Percentiles rank a stretch among this genome's conserved stretches.
phyloP scores from a whole-genome alignment of 2,888 invertebrate species.

The Hypomecis atomaria region DNA sequence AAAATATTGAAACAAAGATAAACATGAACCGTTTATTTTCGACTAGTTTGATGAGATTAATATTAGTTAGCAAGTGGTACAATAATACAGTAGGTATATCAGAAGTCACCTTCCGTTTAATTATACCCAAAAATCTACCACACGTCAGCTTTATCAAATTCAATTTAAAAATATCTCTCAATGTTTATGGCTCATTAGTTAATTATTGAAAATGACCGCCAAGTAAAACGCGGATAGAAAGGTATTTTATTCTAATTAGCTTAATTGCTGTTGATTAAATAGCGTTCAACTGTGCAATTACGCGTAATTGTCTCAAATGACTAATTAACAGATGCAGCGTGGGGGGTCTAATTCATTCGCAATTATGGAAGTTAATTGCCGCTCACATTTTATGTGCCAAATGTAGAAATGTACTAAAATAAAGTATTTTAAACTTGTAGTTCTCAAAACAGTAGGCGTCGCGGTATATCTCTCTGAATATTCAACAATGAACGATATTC shows the following conservation, averaged over 20 bases:
- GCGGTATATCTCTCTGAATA: no score
- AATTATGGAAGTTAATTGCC: slow-evolving; percentile 25
- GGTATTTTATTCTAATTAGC: slow-evolving; percentile 28
- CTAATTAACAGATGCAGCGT: slow-evolving; percentile 24
- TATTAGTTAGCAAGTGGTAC: no score
- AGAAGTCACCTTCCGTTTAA: no score
- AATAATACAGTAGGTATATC: no score
- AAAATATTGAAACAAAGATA: no score
- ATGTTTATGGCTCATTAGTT: slow-evolving; percentile 2
- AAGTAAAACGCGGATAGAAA: slow-evolving; percentile 5
- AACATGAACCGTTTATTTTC: no score
- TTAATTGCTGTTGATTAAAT: slow-evolving; percentile 28
- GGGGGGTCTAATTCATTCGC: slow-evolving; percentile 23
- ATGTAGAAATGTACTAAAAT: background rate
- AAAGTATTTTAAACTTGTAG: background rate
- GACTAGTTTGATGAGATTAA: no score
- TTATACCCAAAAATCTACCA: no score
- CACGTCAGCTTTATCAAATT: background rate
- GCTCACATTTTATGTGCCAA: slow-evolving; percentile 18
- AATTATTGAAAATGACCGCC: slow-evolving; percentile 10
- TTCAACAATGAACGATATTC: no score
- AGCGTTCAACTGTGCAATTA: slow-evolving; percentile 27
- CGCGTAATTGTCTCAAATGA: slow-evolving; percentile 28
- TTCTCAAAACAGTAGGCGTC: no score
- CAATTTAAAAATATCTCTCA: slow-evolving; percentile 1